Evolutionary conservation across 2,113 vertebrate genomes (phyloP).

Genomic region (Panthera leo): DNA sequence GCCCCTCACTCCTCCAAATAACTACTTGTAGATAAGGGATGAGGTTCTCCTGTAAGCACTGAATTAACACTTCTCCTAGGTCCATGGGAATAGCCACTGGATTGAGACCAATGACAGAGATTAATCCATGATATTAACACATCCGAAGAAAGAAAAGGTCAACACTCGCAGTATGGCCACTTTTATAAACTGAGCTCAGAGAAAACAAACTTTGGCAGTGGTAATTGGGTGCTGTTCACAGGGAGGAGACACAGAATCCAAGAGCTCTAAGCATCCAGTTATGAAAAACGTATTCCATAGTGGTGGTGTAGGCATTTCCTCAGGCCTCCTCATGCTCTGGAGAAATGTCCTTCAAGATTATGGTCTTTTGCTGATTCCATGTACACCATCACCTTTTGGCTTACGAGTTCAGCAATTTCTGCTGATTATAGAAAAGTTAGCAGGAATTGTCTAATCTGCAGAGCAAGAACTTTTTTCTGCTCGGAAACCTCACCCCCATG

Average conservation of each 20-base stretch:
- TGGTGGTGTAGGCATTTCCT: neutral
- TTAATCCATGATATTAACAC: slow-evolving; percentile 56
- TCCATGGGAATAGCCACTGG: slow-evolving; percentile 4
- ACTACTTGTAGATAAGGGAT: neutral
- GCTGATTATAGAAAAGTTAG: neutral
- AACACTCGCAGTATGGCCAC: slow-evolving; percentile 19
- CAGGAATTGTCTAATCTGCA: neutral
- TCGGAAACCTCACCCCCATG: neutral
- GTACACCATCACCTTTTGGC: neutral
- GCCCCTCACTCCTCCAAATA: neutral
- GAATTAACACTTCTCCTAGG: slow-evolving; percentile 10
- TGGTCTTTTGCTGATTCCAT: neutral
- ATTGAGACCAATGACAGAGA: neutral
- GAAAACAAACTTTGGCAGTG: slow-evolving; percentile 61
- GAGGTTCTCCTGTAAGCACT: neutral
- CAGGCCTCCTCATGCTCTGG: neutral
- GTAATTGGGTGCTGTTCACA: neutral
- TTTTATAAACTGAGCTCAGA: slow-evolving; percentile 60
- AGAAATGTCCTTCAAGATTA: slow-evolving; percentile 4
- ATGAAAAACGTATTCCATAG: neutral
- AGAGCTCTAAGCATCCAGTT: neutral
- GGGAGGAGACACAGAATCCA: slow-evolving; percentile 19
- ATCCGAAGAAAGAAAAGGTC: slow-evolving; percentile 65
- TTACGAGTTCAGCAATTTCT: neutral
- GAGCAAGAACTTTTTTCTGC: neutral